Evolutionary conservation across 1,140 invertebrate genomes (phyloP).

Genomic region (Nymphalis io): DNA sequence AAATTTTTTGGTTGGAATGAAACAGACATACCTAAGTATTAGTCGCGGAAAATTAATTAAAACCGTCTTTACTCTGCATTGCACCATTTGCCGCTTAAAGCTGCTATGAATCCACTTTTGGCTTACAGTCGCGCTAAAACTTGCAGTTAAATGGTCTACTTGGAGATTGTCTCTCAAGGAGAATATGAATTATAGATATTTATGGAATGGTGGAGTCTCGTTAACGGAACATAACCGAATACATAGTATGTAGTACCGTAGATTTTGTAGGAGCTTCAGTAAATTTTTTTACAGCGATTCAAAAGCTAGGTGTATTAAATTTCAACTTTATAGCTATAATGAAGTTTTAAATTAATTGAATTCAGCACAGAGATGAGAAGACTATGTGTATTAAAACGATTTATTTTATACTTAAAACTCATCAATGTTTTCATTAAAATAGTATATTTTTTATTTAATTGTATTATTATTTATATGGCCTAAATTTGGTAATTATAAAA

Average conservation of each 20-base stretch:
- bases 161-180: constrained; percentile 1
- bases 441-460: too few species aligned
- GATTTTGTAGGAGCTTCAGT: background rate
- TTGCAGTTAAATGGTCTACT: constrained; percentile 21
- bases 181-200: constrained; percentile 2
- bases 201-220: background rate
- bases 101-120: constrained; percentile 29
- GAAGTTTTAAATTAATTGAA: background rate
- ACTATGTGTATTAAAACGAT: background rate
- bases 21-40: constrained; percentile 35
- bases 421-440: too few species aligned
- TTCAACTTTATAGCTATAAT: background rate
- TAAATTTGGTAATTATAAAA: too few species aligned
- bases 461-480: too few species aligned
- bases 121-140: constrained; percentile 23
- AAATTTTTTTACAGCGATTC: background rate
- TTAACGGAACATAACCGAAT: background rate
- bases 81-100: constrained; percentile 37
- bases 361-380: background rate
- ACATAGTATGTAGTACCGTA: background rate
- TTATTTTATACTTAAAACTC: background rate
- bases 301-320: background rate
- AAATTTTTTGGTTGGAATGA: constrained; percentile 19
- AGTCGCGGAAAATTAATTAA: constrained; percentile 38
- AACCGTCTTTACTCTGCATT: constrained; percentile 37